phyloP scores from a whole-genome alignment of 2,888 invertebrate genomes.

The Calliphora vomitoria region DNA sequence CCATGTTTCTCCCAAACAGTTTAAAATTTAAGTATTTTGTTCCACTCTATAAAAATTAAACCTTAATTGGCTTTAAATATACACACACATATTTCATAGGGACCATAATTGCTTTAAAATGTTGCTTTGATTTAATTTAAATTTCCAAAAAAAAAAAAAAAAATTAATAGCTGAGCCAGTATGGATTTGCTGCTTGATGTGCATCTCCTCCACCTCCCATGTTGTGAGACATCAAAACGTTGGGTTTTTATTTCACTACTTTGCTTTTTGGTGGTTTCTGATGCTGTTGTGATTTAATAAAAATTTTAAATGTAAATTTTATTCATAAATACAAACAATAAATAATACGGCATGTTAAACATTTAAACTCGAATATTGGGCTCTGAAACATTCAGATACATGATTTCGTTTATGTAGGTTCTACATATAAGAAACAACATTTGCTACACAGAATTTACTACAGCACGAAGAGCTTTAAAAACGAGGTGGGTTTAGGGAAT shows the following conservation, averaged over 20 bases:
- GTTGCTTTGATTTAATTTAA: not conserved
- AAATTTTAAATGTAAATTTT: slow-evolving; percentile 66
- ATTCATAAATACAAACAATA: slow-evolving; percentile 55
- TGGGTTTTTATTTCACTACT: not conserved
- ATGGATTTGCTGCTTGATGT: not conserved
- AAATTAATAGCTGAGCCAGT: not conserved
- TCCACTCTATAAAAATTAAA: not conserved
- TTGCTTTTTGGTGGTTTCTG: not conserved
- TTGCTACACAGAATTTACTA: too few species aligned
- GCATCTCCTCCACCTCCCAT: slow-evolving; percentile 18
- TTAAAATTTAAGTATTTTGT: not conserved
- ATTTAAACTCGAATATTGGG: slow-evolving; percentile 4
- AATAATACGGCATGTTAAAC: slow-evolving; percentile 48
- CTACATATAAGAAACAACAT: not conserved
- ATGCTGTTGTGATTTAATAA: not conserved
- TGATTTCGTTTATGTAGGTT: not conserved
- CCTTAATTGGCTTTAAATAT: not conserved
- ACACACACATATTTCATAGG: not conserved
- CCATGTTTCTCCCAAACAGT: too few species aligned
- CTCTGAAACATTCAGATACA: slow-evolving; percentile 7
- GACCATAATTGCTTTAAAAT: not conserved
- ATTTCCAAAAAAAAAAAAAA: too few species aligned
- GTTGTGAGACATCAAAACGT: not conserved
- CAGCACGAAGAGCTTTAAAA: not conserved
- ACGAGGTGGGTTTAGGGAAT: not conserved